Conservation (phyloP, 1,140 invertebrate genomes). For the Tachypleus tridentatus region DNA sequence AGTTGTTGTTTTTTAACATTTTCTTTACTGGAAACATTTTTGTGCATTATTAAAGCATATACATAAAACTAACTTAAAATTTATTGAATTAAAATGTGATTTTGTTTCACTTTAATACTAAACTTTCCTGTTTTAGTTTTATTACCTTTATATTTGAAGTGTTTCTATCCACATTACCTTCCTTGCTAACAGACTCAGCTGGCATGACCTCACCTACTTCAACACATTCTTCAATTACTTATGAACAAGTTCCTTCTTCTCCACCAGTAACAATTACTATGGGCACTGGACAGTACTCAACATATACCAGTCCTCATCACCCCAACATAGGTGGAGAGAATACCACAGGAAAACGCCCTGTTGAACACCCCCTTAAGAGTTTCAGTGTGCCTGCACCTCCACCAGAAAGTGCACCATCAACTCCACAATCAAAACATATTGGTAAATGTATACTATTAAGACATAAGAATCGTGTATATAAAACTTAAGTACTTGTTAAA, state of each 20-base stretch:
- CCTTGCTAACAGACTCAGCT: no score
- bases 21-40: no score
- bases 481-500: no score
- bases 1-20: no score
- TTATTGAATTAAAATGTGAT: no score
- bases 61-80: no score
- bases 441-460: constrained; percentile 4
- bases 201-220: neutral
- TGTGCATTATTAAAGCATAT: no score
- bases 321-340: neutral
- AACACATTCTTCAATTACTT: constrained; percentile 3
- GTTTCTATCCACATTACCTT: no score
- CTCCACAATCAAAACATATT: constrained; percentile 17
- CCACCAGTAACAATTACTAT: constrained; percentile 10
- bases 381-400: constrained; percentile 73
- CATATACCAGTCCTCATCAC: constrained; percentile 7
- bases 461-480: no score
- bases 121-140: no score
- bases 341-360: constrained; percentile 33
- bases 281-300: constrained; percentile 10
- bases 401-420: constrained; percentile 30
- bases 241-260: constrained; percentile 17
- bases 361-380: constrained; percentile 66
- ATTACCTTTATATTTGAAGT: no score
- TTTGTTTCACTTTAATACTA: no score